Conservation (phyloP, 2,888 invertebrate species). For the Rhabditoides inermis region DNA sequence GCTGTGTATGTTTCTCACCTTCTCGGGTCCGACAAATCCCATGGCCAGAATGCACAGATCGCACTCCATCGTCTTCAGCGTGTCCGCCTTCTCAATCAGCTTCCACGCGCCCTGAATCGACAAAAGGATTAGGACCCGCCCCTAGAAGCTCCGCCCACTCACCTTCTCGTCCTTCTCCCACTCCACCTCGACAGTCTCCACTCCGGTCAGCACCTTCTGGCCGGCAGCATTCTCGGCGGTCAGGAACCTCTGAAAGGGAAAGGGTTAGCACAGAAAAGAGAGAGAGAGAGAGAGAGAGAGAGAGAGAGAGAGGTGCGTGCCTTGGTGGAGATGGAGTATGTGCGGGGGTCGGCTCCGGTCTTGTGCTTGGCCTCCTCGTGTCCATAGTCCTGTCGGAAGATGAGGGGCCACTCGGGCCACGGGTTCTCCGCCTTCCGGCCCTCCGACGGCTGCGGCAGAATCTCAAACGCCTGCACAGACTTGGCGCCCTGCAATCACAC, state of each 20-base stretch:
- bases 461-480: constrained; percentile 89
- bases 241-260: constrained; percentile 28
- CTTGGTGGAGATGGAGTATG: constrained; percentile 85
- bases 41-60: constrained; percentile 87
- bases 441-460: constrained; percentile 80
- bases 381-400: constrained; percentile 93
- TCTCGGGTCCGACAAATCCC: constrained; percentile 68
- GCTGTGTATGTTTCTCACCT: constrained; percentile 19
- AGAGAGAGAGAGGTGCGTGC: constrained; percentile 49
- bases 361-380: constrained; percentile 79
- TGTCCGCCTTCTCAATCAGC: constrained; percentile 76
- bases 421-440: constrained; percentile 79
- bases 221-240: constrained; percentile 37
- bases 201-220: constrained; percentile 64
- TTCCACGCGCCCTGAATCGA: constrained; percentile 71
- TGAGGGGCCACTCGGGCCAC: constrained; percentile 96
- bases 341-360: constrained; percentile 82
- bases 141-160: neutral
- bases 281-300: neutral
- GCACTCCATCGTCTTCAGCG: constrained; percentile 68
- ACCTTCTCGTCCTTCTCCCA: constrained; percentile 35
- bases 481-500: constrained; percentile 69
- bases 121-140: neutral
- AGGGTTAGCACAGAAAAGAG: too few relatives aligned
- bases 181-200: constrained; percentile 74